Evolutionary conservation across 2,888 invertebrate species (phyloP).

Genomic region (Drosophila monieri): DNA sequence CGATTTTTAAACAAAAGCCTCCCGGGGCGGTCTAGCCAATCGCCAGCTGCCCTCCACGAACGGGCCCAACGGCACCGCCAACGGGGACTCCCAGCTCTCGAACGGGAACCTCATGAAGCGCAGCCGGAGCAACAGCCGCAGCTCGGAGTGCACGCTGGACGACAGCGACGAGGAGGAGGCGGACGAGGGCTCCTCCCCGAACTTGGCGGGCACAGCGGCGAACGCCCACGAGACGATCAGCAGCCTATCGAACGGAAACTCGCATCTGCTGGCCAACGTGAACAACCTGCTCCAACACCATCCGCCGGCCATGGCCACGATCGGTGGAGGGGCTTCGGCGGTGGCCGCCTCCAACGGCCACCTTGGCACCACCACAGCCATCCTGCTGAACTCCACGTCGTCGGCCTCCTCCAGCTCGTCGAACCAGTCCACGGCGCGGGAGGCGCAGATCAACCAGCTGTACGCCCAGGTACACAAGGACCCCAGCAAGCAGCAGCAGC

Average conservation of each 20-base stretch:
- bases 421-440: constrained; percentile 77
- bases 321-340: constrained; percentile 12
- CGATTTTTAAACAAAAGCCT: constrained; percentile 85
- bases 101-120: constrained; percentile 83
- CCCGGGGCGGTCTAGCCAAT: constrained; percentile 90
- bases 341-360: constrained; percentile 61
- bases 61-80: constrained; percentile 44
- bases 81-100: constrained; percentile 46
- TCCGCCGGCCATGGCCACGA: constrained; percentile 58
- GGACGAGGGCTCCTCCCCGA: constrained; percentile 66
- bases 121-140: constrained; percentile 84
- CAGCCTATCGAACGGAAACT: constrained; percentile 84
- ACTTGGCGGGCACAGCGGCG: constrained; percentile 38
- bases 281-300: constrained; percentile 79
- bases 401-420: constrained; percentile 75
- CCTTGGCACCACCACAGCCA: constrained; percentile 81
- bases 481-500: constrained; percentile 79
- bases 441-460: constrained; percentile 83
- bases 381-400: constrained; percentile 78
- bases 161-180: constrained; percentile 82
- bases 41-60: constrained; percentile 87
- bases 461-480: constrained; percentile 86
- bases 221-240: constrained; percentile 51
- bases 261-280: constrained; percentile 85
- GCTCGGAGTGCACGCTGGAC: constrained; percentile 80